Conservation (phyloP, 1,140 invertebrate species). For the Apis cerana region DNA sequence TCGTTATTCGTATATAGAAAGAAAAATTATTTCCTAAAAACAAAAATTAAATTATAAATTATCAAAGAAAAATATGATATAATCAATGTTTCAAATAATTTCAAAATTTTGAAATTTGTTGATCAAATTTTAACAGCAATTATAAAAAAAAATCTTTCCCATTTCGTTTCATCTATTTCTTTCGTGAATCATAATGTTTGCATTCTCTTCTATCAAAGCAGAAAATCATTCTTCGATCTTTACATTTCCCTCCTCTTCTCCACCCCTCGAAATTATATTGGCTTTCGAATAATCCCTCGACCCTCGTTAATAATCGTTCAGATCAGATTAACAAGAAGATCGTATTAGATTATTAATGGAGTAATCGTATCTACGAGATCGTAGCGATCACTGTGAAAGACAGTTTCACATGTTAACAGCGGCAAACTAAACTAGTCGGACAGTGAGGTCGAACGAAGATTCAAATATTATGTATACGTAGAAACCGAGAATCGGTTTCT, state of each 20-base stretch:
- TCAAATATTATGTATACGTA: conserved; percentile 14
- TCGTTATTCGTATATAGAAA: no score
- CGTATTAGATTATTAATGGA: background rate
- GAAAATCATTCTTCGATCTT: background rate
- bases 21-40: no score
- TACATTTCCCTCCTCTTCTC: background rate
- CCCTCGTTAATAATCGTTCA: no score
- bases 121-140: no score
- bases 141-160: no score
- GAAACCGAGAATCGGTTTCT: conserved; percentile 25
- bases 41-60: no score
- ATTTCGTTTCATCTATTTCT: background rate
- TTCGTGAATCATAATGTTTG: background rate
- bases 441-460: background rate
- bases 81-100: no score
- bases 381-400: background rate
- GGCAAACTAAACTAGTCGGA: background rate
- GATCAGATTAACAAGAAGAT: background rate
- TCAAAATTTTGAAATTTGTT: no score
- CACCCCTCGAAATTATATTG: no score
- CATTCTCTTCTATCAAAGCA: background rate
- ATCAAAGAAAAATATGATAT: no score
- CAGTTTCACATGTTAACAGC: background rate
- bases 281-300: no score
- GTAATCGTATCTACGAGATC: background rate